Evolutionary conservation across 2,888 invertebrate species (phyloP).

Genomic region (Tetrapedia diversipes): DNA sequence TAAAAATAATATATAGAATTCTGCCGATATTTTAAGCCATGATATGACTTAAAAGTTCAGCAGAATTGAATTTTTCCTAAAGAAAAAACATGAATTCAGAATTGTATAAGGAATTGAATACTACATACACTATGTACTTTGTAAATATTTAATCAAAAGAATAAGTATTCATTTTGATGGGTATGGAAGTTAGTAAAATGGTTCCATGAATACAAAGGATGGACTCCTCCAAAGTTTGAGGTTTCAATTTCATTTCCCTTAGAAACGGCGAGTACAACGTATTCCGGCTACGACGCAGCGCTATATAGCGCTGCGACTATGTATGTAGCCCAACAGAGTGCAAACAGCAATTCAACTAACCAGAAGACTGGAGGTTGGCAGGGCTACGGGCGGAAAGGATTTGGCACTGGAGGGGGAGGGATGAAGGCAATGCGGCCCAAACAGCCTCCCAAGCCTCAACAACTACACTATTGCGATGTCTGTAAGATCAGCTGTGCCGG

Average conservation of each 20-base stretch:
- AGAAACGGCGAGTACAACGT: slow-evolving; percentile 88
- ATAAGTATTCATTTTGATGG: slow-evolving; percentile 18
- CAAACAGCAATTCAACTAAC: slow-evolving; percentile 83
- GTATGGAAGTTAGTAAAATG: slow-evolving; percentile 49
- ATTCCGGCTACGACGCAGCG: slow-evolving; percentile 96
- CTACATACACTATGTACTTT: neutral
- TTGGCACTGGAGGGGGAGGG: slow-evolving; percentile 82
- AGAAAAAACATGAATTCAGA: neutral
- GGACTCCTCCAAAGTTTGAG: slow-evolving; percentile 78
- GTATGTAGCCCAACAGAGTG: slow-evolving; percentile 92
- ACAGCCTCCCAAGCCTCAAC: slow-evolving; percentile 94
- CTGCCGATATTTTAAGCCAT: slow-evolving; percentile 52
- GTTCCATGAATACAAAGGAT: slow-evolving; percentile 64
- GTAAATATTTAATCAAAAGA: slow-evolving; percentile 7
- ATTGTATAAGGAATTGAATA: slow-evolving; percentile 10
- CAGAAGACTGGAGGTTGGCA: slow-evolving; percentile 85
- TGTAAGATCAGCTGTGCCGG: slow-evolving; percentile 99
- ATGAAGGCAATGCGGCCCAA: slow-evolving; percentile 88
- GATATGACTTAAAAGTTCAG: slow-evolving; percentile 41
- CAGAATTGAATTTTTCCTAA: slow-evolving; percentile 22
- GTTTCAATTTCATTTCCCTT: slow-evolving; percentile 81
- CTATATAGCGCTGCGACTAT: slow-evolving; percentile 97
- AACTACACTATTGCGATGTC: slow-evolving; percentile 98
- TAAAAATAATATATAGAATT: slow-evolving; percentile 33
- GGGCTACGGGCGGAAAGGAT: slow-evolving; percentile 85